These are phyloP conservation scores for Montipora efflorescens DNA, from an alignment of 64 coral and sea anemone genomes.

Conservation along the genomic window DNA sequence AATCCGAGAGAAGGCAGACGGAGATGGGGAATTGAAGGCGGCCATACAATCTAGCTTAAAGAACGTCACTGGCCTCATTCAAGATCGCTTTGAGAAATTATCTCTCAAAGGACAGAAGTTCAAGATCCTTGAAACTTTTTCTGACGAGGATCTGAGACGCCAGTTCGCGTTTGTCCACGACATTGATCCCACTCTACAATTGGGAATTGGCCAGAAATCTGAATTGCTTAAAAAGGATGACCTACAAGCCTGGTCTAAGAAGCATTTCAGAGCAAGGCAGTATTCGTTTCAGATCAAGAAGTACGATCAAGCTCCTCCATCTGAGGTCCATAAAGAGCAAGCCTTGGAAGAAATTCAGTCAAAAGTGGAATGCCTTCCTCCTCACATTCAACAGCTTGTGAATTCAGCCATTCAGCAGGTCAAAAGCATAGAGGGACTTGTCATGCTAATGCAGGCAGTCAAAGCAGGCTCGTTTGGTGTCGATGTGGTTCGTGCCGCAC, in stretches of 20 bases:
- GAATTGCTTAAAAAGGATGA: conserved; percentile 33
- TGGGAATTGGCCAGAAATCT: conserved; percentile 46
- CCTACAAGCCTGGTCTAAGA: conserved; percentile 31
- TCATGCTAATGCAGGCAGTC: not conserved
- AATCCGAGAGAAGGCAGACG: no score
- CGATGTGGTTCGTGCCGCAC: no score
- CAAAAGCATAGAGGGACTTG: no score
- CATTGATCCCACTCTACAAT: conserved; percentile 27
- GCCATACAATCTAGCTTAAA: no score
- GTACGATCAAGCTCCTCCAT: conserved; percentile 52
- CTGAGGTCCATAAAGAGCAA: conserved; percentile 19
- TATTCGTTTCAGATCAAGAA: conserved; percentile 60
- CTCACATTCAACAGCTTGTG: no score
- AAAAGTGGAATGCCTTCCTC: no score
- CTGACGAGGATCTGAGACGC: not conserved
- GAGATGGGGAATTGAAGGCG: no score
- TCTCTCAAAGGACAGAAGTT: conserved; percentile 1
- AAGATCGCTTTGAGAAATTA: no score
- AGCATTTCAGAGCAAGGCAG: conserved; percentile 38
- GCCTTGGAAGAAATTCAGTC: no score
- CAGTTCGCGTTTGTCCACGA: conserved; percentile 48
- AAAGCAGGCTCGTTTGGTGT: conserved; percentile 6
- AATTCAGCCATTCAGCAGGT: no score
- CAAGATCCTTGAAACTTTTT: conserved; percentile 3
- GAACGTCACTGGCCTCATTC: no score